Evolutionary conservation across 2,888 invertebrate species (phyloP).

Genomic region (Dicyrtoma fusca): DNA sequence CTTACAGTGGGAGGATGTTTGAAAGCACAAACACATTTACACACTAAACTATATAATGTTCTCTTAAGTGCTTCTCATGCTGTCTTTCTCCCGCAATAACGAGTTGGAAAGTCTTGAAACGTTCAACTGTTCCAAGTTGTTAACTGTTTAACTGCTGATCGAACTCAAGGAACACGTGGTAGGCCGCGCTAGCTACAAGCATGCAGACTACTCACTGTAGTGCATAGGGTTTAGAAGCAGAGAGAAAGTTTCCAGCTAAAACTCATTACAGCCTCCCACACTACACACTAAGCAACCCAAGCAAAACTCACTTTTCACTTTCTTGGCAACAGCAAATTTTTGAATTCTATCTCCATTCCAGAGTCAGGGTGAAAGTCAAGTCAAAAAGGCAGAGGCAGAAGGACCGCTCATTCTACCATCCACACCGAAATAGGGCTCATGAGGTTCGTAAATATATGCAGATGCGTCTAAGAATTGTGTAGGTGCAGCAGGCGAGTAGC

Average conservation of each 20-base stretch:
- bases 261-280: slow-evolving; percentile 9
- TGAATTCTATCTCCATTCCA: slow-evolving; percentile 27
- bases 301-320: background rate
- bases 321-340: slow-evolving; percentile 24
- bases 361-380: background rate
- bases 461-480: background rate
- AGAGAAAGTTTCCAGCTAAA: slow-evolving; percentile 22
- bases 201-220: background rate
- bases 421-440: no score
- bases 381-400: background rate
- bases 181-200: background rate
- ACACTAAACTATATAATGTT: no score
- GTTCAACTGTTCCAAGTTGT: slow-evolving; percentile 10
- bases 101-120: slow-evolving; percentile 6
- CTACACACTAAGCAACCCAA: background rate
- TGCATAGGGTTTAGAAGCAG: no score
- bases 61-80: background rate
- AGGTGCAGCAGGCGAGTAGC: background rate
- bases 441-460: background rate
- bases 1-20: background rate
- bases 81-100: background rate
- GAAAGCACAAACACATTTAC: background rate
- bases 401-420: no score
- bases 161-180: slow-evolving; percentile 19
- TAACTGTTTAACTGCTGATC: slow-evolving; percentile 17